These are phyloP conservation scores for Hydropotes inermis DNA, from an alignment of 2,113 vertebrate species.

Conservation along the genomic window DNA sequence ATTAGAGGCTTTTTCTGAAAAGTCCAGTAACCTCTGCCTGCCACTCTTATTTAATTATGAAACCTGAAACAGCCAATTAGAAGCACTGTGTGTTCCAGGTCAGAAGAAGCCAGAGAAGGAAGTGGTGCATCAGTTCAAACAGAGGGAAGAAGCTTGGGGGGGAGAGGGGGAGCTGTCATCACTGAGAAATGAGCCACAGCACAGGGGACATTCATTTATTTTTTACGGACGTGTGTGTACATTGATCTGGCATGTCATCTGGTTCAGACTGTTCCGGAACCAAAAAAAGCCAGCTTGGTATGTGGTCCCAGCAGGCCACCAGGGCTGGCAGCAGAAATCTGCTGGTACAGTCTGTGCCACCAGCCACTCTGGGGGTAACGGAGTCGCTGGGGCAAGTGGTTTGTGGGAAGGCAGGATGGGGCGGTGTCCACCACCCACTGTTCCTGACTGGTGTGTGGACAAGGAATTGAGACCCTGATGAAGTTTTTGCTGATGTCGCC, in stretches of 20 bases:
- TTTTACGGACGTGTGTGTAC: neutral
- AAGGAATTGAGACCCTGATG: neutral
- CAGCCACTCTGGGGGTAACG: too few relatives aligned
- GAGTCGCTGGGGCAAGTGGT: fast-evolving
- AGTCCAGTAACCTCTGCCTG: neutral
- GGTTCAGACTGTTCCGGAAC: neutral
- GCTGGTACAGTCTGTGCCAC: neutral
- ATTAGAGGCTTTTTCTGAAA: neutral
- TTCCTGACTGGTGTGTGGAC: neutral
- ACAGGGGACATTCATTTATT: neutral
- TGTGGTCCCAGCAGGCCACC: neutral
- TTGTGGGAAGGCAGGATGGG: fast-evolving
- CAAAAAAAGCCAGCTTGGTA: neutral
- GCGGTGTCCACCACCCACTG: neutral
- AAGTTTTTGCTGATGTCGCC: neutral
- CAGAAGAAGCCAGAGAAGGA: neutral
- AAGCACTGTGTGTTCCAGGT: neutral
- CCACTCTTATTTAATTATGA: neutral
- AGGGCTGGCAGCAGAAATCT: neutral
- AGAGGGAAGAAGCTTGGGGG: fast-evolving
- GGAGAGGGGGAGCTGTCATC: neutral
- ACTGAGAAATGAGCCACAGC: neutral
- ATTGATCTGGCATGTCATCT: neutral
- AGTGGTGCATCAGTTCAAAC: neutral
- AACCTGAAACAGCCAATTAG: neutral